Conservation (phyloP, 2,113 vertebrate species). For the Indicator indicator region DNA sequence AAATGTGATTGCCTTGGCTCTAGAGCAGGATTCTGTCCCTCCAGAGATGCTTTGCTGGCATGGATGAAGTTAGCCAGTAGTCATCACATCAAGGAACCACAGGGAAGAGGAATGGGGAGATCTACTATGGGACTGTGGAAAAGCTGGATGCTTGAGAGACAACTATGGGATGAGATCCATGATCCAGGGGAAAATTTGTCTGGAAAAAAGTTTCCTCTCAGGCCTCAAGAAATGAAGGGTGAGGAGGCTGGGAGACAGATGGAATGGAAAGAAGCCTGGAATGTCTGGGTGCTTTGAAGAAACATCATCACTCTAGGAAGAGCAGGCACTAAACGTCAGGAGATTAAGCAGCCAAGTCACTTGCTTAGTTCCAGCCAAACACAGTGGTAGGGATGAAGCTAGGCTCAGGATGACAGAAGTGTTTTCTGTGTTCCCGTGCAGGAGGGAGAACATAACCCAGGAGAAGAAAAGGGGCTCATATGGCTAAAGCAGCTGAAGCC, state of each 20-base stretch:
- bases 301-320: background rate
- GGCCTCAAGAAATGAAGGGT: background rate
- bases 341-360: background rate
- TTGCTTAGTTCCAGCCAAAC: background rate
- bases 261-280: background rate
- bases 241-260: background rate
- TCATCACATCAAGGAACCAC: background rate
- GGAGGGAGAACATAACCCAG: fast-evolving
- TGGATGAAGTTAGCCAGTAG: background rate
- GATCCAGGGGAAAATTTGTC: background rate
- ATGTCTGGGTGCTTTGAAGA: background rate
- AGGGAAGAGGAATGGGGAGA: background rate
- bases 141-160: background rate
- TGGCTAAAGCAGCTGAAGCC: background rate
- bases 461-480: background rate
- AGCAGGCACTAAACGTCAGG: background rate
- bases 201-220: background rate
- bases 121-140: background rate
- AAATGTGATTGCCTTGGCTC: background rate
- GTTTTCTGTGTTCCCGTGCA: background rate
- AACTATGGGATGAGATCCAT: background rate
- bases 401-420: background rate
- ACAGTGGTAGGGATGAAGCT: background rate
- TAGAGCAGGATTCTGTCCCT: background rate
- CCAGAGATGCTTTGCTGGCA: background rate